A percentile compares a stretch with the other conserved stretches of the same genome.
Conservation (phyloP, 1,140 invertebrate genomes). For the Drosophila gunungcola region DNA sequence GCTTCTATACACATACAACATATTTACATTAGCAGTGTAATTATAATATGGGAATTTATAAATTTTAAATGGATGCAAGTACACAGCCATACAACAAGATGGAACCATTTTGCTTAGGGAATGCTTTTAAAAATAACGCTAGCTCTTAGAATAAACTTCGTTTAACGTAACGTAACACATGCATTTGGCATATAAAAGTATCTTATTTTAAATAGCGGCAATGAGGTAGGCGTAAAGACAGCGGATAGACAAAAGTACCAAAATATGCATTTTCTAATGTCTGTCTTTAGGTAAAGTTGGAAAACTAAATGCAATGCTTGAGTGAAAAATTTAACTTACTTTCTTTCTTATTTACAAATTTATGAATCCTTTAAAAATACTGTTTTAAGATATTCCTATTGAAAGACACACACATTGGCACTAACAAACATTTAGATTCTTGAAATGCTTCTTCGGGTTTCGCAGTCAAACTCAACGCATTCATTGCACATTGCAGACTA, state of each 20-base stretch:
- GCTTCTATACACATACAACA: constrained; percentile 62
- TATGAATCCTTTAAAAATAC: not conserved
- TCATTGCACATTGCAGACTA: constrained; percentile 62
- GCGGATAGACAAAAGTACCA: constrained; percentile 72
- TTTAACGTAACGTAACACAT: constrained; percentile 48
- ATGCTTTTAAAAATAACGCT: constrained; percentile 40
- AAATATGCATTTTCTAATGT: constrained; percentile 22
- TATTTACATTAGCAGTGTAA: constrained; percentile 59
- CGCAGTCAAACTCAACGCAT: constrained; percentile 34
- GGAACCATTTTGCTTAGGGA: constrained; percentile 8
- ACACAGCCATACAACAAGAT: constrained; percentile 44
- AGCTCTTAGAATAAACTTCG: constrained; percentile 30
- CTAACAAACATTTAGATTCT: constrained; percentile 22
- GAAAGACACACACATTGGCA: constrained; percentile 31
- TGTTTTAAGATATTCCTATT: constrained; percentile 4
- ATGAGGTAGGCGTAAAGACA: constrained; percentile 41
- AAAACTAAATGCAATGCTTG: constrained; percentile 13
- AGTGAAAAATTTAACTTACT: constrained; percentile 30
- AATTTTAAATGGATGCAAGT: constrained; percentile 55
- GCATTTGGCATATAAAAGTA: constrained; percentile 45
- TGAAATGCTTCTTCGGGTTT: constrained; percentile 26
- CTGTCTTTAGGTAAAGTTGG: constrained; percentile 7
- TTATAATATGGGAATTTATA: constrained; percentile 23
- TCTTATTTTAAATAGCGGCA: constrained; percentile 51
- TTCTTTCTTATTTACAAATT: constrained; percentile 11